Percentiles rank a stretch among this genome's conserved stretches.
phyloP scores from a whole-genome alignment of 2,113 vertebrate genomes.

The Ivindomyrus marchei region DNA sequence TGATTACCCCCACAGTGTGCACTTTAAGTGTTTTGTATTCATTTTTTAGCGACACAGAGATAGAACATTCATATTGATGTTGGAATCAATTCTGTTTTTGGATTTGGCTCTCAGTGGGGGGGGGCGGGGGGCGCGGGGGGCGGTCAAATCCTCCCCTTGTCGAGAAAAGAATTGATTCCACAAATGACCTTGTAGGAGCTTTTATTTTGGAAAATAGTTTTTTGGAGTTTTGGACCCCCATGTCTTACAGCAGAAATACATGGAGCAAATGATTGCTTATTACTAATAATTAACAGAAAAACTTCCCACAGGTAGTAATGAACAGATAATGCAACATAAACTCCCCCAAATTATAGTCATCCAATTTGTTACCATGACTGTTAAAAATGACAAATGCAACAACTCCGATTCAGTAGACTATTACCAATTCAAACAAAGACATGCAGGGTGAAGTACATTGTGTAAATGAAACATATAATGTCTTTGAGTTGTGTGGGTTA shows the following conservation, averaged over 20 bases:
- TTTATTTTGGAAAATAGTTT: background rate
- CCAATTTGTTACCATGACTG: background rate
- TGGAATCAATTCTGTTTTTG: conserved; percentile 3
- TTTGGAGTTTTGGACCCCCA: background rate
- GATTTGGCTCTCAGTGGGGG: background rate
- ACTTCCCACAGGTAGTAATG: background rate
- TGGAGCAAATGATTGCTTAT: background rate
- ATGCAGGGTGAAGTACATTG: background rate
- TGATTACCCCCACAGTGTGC: background rate
- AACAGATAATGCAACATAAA: background rate
- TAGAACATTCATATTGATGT: background rate
- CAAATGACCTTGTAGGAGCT: background rate
- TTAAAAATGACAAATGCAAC: background rate
- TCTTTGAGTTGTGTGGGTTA: background rate
- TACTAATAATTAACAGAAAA: background rate
- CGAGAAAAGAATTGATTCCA: background rate
- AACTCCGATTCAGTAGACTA: background rate
- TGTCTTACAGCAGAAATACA: background rate
- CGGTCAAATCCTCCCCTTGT: background rate
- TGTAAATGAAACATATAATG: background rate
- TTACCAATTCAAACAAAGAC: background rate
- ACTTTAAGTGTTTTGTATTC: conserved; percentile 4
- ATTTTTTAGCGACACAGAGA: background rate
- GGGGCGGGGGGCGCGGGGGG: no score
- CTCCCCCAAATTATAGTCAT: background rate